A percentile compares a stretch with the other conserved stretches of the same genome.
These are phyloP conservation scores for Corythoichthys haematopterus DNA, from an alignment of 2,113 vertebrate genomes.

Conservation along the genomic window DNA sequence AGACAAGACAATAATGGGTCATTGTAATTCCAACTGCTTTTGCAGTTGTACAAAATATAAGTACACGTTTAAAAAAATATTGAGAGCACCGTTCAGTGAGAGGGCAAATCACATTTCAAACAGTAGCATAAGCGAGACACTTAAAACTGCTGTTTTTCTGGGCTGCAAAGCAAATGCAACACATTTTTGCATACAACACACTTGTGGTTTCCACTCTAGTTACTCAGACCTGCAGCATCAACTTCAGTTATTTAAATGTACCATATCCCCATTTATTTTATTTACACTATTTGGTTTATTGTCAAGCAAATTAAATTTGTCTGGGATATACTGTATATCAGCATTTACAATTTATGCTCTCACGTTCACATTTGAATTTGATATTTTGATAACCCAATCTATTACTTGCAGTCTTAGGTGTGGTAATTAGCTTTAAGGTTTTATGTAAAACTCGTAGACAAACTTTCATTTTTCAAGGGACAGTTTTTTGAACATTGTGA, in stretches of 20 bases:
- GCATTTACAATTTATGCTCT: too few relatives aligned
- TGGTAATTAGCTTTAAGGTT: not conserved
- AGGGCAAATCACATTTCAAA: not conserved
- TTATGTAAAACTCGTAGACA: not conserved
- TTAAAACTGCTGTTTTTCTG: conserved; percentile 26
- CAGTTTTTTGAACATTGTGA: not conserved
- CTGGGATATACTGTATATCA: not conserved
- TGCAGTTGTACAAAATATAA: not conserved
- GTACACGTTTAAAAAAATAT: not conserved
- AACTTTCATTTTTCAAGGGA: not conserved
- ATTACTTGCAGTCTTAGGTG: not conserved
- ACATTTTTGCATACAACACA: conserved; percentile 44
- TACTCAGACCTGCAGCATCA: conserved; percentile 32
- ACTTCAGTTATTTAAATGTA: not conserved
- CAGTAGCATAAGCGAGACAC: not conserved
- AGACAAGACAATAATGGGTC: not conserved
- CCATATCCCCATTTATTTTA: not conserved
- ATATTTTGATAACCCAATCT: not conserved
- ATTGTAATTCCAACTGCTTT: not conserved
- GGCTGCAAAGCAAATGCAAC: conserved; percentile 40
- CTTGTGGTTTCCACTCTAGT: conserved; percentile 63
- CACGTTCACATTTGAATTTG: not conserved
- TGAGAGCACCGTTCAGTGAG: not conserved
- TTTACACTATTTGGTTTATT: not conserved
- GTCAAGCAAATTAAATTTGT: not conserved